Evolutionary conservation across 2,113 vertebrate species (phyloP).

Genomic region (Pseudorectes ferrugineus): DNA sequence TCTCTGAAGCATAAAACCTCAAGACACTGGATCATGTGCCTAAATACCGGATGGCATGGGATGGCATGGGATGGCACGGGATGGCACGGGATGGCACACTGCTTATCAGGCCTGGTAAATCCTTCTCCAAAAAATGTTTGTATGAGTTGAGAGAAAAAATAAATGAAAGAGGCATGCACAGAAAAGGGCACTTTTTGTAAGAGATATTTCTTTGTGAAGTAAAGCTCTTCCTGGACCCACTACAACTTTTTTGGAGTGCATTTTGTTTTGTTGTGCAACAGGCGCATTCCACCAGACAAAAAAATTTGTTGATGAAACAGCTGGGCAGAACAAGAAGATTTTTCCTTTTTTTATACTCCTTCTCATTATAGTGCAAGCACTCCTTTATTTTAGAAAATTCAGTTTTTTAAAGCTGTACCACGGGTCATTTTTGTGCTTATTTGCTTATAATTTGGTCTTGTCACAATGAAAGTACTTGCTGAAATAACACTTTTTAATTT

Average conservation of each 20-base stretch:
- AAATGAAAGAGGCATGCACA: neutral
- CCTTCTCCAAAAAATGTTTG: neutral
- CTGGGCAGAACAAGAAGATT: neutral
- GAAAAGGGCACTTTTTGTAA: neutral
- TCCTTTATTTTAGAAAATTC: neutral
- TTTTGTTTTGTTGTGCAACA: neutral
- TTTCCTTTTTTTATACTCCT: neutral
- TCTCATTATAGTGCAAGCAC: neutral
- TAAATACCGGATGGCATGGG: neutral
- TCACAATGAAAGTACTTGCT: neutral
- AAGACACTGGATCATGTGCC: neutral
- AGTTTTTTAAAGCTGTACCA: neutral
- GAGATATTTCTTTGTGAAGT: neutral
- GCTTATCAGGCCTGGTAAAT: neutral
- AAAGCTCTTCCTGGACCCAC: neutral
- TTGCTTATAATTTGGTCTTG: neutral
- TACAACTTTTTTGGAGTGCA: neutral
- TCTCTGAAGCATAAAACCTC: neutral
- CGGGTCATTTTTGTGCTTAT: neutral
- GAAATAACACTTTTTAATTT: neutral
- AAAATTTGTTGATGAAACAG: neutral
- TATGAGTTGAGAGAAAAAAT: neutral
- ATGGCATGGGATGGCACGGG: neutral
- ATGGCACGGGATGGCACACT: neutral
- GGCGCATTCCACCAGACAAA: neutral